Evolutionary conservation across 2,113 vertebrate species (phyloP).

Genomic region (Gracilinanus agilis): DNA sequence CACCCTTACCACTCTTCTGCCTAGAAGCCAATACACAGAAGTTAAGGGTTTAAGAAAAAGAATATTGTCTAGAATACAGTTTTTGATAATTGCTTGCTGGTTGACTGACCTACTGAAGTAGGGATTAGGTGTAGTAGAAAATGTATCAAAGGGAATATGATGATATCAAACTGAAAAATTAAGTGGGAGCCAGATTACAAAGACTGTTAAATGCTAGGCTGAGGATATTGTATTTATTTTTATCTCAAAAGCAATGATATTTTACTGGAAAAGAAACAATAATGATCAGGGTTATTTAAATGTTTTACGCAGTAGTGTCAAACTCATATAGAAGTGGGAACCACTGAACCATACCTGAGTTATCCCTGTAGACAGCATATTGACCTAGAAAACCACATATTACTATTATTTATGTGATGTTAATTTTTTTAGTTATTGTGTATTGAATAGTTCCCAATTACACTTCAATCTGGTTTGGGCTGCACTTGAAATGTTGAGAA

Average conservation of each 20-base stretch:
- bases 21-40: no score
- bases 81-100: not conserved
- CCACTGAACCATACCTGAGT: not conserved
- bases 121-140: not conserved
- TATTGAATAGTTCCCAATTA: not conserved
- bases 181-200: not conserved
- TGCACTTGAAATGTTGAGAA: not conserved
- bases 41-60: no score
- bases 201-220: not conserved
- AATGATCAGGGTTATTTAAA: not conserved
- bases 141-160: not conserved
- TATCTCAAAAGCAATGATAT: not conserved
- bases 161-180: not conserved
- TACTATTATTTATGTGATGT: not conserved
- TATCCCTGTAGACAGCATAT: not conserved
- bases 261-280: not conserved
- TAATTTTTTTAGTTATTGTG: not conserved
- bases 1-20: no score
- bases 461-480: not conserved
- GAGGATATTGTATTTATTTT: not conserved
- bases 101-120: not conserved
- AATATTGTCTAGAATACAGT: not conserved
- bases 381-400: not conserved
- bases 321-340: not conserved
- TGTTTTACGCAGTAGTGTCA: not conserved